These are phyloP conservation scores for Scaptomyza tumidula DNA, from an alignment of 2,888 invertebrate species.

Conservation along the genomic window DNA sequence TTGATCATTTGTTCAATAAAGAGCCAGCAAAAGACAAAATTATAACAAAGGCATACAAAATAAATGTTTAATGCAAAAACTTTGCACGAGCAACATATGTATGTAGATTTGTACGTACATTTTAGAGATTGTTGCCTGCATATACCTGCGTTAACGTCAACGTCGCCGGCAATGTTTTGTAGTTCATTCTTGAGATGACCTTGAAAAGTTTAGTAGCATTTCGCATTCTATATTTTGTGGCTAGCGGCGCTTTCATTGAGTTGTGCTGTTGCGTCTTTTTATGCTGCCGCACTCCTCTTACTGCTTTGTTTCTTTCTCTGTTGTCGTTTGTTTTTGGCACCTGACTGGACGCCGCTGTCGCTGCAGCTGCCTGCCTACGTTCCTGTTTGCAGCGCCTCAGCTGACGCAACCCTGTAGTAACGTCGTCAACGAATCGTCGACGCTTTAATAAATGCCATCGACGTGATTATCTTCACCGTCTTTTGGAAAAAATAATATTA, in stretches of 20 bases:
- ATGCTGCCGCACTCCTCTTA: constrained; percentile 31
- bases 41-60: constrained; percentile 17
- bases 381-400: constrained; percentile 54
- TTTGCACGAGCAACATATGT: constrained; percentile 1
- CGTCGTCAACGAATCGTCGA: too few species aligned
- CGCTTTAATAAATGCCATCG: too few species aligned
- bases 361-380: constrained; percentile 26
- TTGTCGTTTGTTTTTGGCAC: constrained; percentile 55
- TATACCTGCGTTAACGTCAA: constrained; percentile 5
- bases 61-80: constrained; percentile 26
- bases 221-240: constrained; percentile 45
- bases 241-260: constrained; percentile 9
- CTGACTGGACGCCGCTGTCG: constrained; percentile 40
- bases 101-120: neutral
- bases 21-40: constrained; percentile 1
- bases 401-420: constrained; percentile 28
- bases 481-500: too few species aligned
- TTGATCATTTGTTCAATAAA: constrained; percentile 30
- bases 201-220: constrained; percentile 81
- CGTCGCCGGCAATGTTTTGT: constrained; percentile 41
- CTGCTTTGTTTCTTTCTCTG: constrained; percentile 33
- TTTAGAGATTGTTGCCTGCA: constrained; percentile 1
- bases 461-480: too few species aligned
- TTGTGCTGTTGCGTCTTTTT: constrained; percentile 36
- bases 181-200: constrained; percentile 79